Evolutionary conservation across 2,113 vertebrate genomes (phyloP), one percentile per base, ranked within the genome.

Genomic region (Myocastor coypus): DNA sequence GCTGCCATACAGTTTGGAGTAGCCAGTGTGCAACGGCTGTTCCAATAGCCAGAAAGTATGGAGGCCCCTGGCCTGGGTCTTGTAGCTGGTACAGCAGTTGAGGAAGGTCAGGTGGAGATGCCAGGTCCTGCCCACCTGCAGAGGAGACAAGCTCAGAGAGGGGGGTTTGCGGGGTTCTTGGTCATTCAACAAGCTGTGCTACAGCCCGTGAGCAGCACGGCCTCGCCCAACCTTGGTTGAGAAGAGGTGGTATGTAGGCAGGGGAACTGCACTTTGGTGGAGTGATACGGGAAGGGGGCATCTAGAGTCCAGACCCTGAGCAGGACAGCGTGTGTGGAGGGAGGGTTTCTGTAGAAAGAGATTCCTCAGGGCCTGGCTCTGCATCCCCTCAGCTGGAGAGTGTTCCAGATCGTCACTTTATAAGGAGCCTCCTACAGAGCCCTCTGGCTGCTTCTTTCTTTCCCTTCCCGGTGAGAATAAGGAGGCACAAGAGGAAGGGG

Each of bases 181-280:
- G 52, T 52, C 34, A 20, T n/a, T 73, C 63, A 20, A 17, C 16
- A 24, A 4, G 22, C 32, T 2, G 0, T 3, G 50, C 1, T 0
- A 0, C 68, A 66, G 52, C 75, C 19, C 34, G 24, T 9, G 16
- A 68, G 4, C 80, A 46, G 64, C 40, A 11, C 32, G 30, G 19
- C 34, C 32, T 69, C 77, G 30, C 22, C 50, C 14, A 13, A 42
- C 42, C 83, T 83, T n/a, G 28, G 9, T 37, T n/a, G 69, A 46
- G 69, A 59, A 50, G 69, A 69, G 59, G 64, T 52, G 32, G 13
- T 3, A 24, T 22, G 6, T 50, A 80, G 77, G 50, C 12, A 46
- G 84, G 69, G 83, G 40, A 42, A 52, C 42, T 3, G 17, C 20
- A 16, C 8, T 37, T 61, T 28, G 75, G 34, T 32, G 91, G 13